Evolutionary conservation across 2,797 vertebrate genomes (phyloP).

Genomic region (Florisuga fusca): DNA sequence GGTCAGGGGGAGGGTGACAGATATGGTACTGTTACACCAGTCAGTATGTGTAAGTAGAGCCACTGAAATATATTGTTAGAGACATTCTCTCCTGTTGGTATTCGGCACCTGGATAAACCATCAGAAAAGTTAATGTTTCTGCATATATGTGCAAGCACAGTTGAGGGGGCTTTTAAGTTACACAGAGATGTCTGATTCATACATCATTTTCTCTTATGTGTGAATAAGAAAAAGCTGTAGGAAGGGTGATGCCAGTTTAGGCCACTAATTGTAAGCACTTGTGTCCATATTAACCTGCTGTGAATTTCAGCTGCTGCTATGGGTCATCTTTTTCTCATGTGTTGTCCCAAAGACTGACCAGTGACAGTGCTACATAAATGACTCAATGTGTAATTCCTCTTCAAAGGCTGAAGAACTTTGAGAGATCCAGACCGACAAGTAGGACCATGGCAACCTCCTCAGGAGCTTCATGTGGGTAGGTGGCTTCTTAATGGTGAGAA

Average conservation of each 20-base stretch:
- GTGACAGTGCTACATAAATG: background rate
- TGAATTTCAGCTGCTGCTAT: background rate
- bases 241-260: background rate
- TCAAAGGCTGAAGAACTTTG: background rate
- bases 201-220: fast-evolving
- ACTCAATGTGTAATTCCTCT: background rate
- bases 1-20: no score
- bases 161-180: background rate
- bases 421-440: background rate
- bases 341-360: background rate
- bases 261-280: background rate
- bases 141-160: background rate
- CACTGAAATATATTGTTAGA: background rate
- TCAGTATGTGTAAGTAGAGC: background rate
- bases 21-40: background rate
- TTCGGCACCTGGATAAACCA: background rate
- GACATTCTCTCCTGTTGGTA: background rate
- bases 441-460: background rate
- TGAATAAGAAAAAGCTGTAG: background rate
- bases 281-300: background rate
- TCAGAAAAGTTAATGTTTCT: background rate
- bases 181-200: background rate
- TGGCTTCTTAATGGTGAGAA: background rate
- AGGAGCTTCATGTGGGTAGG: background rate
- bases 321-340: background rate